Base-by-base conservation (phyloP, 2,888 invertebrate genomes). In the Melitaea athalia region DNA sequence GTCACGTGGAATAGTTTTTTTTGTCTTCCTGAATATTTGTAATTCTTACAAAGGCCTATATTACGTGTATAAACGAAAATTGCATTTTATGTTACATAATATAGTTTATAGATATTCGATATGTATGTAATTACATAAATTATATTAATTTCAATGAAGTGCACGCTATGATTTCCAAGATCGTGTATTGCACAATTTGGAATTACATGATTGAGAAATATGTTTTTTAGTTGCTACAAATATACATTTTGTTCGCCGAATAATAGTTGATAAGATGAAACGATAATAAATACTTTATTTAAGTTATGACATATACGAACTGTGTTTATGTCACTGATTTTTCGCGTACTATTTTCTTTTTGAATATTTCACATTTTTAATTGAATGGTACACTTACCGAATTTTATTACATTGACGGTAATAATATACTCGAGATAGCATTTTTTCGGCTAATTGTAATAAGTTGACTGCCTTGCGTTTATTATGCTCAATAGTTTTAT, bases 401-500 rank as follows among this genome's bases (percentile, higher is more conserved):
- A 61, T 75, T 77, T 84, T 85, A 85, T 78, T 72, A 74, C 50
- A 80, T 81, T 85, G 85, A 88, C 86, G 79, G 79, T 84, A 78
- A 85, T 84, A 24, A 80, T 88, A 87, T 89, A 90, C 91, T 91
- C 91, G 88, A 85, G 79, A 79, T 82, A 84, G 89, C 89, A 90
- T 91, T 91, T 91, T 64, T 81, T 81, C 81, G 81, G 79, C 78
- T 81, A 57, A 77, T 82, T 76, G 77, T 84, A 80, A 85, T 87
- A 86, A 85, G 86, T 87, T 84, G 88, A 91, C 92, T 92, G 89
- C 90, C 91, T 86, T 87, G 86, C 78, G 83, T 86, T 87, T 87
- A 85, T 85, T 90, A 89, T 91, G 92, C 92, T 92, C 92, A 92
- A 92, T 88, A 87, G 86, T 86, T 83, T 88, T 85, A 87, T 87